Percentiles rank a stretch among this genome's conserved stretches.
phyloP scores from a whole-genome alignment of 2,888 invertebrate species.

The Ornithoptera priamus region DNA sequence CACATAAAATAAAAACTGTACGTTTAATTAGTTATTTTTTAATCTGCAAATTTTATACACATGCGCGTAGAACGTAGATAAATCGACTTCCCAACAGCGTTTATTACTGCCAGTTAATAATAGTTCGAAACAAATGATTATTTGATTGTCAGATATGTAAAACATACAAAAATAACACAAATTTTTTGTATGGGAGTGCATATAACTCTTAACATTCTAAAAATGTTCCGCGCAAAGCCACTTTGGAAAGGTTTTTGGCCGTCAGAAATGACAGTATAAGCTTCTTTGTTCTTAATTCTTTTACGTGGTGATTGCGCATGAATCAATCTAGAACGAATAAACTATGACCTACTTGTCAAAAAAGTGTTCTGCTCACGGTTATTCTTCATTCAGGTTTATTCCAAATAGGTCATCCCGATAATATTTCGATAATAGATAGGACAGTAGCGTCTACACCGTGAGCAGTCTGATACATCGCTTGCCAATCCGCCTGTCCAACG shows the following conservation, averaged over 20 bases:
- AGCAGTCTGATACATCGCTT: constrained; percentile 14
- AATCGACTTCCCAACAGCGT: too few relatives aligned
- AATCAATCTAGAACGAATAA: not conserved
- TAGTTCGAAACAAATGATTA: too few relatives aligned
- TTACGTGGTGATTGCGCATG: not conserved
- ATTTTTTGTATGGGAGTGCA: not conserved
- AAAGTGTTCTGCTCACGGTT: not conserved
- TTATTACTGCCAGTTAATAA: too few relatives aligned
- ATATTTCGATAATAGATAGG: not conserved
- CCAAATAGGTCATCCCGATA: constrained; percentile 12
- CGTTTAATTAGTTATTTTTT: too few relatives aligned
- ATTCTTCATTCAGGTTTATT: constrained; percentile 20
- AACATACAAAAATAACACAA: not conserved
- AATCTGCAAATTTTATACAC: too few relatives aligned
- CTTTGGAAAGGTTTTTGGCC: not conserved
- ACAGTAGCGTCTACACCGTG: constrained; percentile 11
- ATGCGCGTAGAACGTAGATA: too few relatives aligned
- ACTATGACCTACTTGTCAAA: not conserved
- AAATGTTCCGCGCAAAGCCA: not conserved
- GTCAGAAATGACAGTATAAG: not conserved
- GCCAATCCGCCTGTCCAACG: constrained; percentile 9
- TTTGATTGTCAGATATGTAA: too few relatives aligned
- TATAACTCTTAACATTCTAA: not conserved
- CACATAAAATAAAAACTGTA: too few relatives aligned
- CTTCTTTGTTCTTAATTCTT: not conserved